These are phyloP conservation scores for Melitaea cinxia DNA, from an alignment of 1,140 invertebrate genomes.

Conservation along the genomic window DNA sequence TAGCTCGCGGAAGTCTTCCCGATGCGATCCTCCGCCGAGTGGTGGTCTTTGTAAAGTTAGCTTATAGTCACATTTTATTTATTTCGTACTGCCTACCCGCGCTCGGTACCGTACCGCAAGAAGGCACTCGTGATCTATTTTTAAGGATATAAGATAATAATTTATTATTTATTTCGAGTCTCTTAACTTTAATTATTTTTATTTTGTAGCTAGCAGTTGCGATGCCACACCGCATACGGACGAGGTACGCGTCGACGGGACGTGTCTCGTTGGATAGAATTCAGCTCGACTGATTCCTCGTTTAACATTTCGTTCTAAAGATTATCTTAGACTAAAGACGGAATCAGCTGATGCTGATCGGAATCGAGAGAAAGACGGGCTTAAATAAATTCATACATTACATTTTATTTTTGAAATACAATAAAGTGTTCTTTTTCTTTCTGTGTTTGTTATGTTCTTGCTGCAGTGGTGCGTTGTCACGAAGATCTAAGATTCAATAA, in stretches of 20 bases:
- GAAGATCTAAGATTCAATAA: slow-evolving; percentile 39
- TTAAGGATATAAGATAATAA: slow-evolving; percentile 81
- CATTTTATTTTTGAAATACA: slow-evolving; percentile 11
- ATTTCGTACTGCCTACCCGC: slow-evolving; percentile 78
- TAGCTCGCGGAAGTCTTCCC: slow-evolving; percentile 79
- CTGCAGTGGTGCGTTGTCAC: slow-evolving; percentile 9
- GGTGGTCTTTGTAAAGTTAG: slow-evolving; percentile 81
- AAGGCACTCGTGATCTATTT: slow-evolving; percentile 81
- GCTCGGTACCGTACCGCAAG: slow-evolving; percentile 79
- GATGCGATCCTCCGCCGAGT: slow-evolving; percentile 78
- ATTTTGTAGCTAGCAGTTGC: slow-evolving; percentile 68
- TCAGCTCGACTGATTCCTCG: slow-evolving; percentile 51
- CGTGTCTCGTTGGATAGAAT: slow-evolving; percentile 57
- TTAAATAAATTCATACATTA: slow-evolving; percentile 24
- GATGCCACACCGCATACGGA: slow-evolving; percentile 75
- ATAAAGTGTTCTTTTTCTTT: slow-evolving; percentile 4
- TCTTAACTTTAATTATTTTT: slow-evolving; percentile 78
- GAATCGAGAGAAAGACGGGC: slow-evolving; percentile 52
- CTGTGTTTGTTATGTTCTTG: slow-evolving; percentile 4
- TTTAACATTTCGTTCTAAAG: slow-evolving; percentile 10
- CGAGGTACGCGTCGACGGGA: slow-evolving; percentile 72
- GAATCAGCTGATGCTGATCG: slow-evolving; percentile 46
- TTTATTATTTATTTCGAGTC: slow-evolving; percentile 82
- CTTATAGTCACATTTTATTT: slow-evolving; percentile 79
- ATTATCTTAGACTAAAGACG: slow-evolving; percentile 24